phyloP scores from a whole-genome alignment of 2,797 vertebrate genomes.

The Lycodopsis pacificus region DNA sequence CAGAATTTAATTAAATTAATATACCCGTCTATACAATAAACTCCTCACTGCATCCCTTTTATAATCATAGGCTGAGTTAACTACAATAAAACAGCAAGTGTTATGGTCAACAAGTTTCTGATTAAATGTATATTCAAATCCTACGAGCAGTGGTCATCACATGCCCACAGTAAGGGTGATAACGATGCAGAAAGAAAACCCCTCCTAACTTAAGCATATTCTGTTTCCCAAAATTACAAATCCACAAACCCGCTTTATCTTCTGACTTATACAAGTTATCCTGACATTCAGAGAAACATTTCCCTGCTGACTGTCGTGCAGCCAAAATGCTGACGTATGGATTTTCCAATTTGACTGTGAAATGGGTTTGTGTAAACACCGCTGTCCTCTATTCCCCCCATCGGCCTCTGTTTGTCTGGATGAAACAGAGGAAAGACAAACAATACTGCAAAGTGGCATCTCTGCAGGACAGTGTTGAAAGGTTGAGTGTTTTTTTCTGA shows the following conservation, averaged over 20 bases:
- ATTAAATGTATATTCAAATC: not conserved
- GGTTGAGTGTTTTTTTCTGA: constrained; percentile 49
- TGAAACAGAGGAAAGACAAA: constrained; percentile 70
- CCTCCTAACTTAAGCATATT: not conserved
- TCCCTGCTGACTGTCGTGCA: constrained; percentile 38
- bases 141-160: not conserved
- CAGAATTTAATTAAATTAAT: not conserved
- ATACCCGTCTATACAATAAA: not conserved
- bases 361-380: constrained; percentile 42
- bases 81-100: not conserved
- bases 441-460: constrained; percentile 54
- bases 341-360: constrained; percentile 37
- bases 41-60: not conserved
- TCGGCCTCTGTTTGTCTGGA: constrained; percentile 31
- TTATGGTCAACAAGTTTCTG: not conserved
- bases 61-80: not conserved
- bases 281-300: constrained; percentile 19
- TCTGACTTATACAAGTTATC: not conserved
- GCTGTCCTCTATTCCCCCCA: constrained; percentile 20
- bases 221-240: not conserved
- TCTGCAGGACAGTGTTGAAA: constrained; percentile 41
- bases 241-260: not conserved
- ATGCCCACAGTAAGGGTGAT: not conserved
- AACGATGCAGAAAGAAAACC: constrained; percentile 6
- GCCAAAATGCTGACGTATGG: constrained; percentile 39